These are phyloP conservation scores for Rugalucina vietnamica DNA, from an alignment of 2,888 invertebrate genomes.

Conservation along the genomic window DNA sequence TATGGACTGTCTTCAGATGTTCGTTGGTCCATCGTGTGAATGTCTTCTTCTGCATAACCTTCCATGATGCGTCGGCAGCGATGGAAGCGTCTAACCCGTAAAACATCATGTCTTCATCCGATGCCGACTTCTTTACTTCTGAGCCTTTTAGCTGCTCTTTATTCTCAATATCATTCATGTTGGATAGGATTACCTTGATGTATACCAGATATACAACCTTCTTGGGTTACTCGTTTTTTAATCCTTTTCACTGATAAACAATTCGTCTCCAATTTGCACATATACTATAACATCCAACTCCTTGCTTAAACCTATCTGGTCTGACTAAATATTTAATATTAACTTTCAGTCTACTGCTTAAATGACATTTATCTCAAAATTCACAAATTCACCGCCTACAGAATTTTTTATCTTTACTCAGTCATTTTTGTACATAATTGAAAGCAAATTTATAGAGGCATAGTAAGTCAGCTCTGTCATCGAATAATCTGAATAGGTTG, in stretches of 20 bases:
- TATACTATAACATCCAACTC: constrained; percentile 6
- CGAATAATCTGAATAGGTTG: neutral
- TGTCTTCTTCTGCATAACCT: constrained; percentile 96
- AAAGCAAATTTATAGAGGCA: neutral
- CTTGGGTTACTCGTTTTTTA: neutral
- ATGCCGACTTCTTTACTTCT: neutral
- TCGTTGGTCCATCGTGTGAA: constrained; percentile 97
- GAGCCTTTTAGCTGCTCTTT: too few species aligned
- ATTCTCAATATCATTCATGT: neutral
- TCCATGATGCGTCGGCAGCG: constrained; percentile 96
- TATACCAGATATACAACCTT: neutral
- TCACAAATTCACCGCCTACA: neutral
- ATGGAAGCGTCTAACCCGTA: constrained; percentile 87
- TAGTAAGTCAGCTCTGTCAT: neutral
- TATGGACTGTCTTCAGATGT: constrained; percentile 92
- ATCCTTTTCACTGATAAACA: neutral
- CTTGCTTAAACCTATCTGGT: neutral
- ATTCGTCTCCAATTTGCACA: neutral
- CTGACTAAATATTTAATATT: neutral
- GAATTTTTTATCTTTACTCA: neutral
- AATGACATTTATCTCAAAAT: constrained; percentile 13
- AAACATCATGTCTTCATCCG: constrained; percentile 6
- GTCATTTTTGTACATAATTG: neutral
- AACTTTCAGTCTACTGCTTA: constrained; percentile 4
- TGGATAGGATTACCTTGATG: neutral